Percentiles rank a stretch among this genome's conserved stretches.
Evolutionary conservation across 1,140 invertebrate genomes (phyloP).

Genomic region (Drosophila suzukii): DNA sequence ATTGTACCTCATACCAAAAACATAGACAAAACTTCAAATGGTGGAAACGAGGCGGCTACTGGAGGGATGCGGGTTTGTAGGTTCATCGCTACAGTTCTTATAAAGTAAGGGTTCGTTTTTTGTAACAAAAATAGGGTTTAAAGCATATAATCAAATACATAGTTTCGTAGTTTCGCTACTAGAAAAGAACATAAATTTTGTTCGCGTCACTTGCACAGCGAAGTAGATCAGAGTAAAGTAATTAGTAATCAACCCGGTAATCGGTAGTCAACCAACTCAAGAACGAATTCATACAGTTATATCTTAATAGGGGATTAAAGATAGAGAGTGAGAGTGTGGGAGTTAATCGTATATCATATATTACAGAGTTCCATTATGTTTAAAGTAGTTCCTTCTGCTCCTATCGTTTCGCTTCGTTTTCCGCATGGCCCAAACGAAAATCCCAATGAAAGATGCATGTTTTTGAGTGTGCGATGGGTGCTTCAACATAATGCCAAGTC

Average conservation of each 20-base stretch:
- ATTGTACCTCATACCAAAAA: constrained; percentile 65
- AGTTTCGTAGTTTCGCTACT: constrained; percentile 46
- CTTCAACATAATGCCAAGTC: constrained; percentile 50
- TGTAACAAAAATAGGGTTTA: constrained; percentile 35
- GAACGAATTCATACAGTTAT: constrained; percentile 49
- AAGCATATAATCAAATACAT: constrained; percentile 57
- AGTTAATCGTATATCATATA: constrained; percentile 60
- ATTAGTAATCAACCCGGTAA: constrained; percentile 1
- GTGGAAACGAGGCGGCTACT: constrained; percentile 50
- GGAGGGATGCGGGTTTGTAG: constrained; percentile 32
- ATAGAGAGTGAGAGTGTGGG: constrained; percentile 36
- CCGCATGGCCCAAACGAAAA: constrained; percentile 38
- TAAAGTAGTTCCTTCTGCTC: constrained; percentile 53
- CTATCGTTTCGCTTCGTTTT: constrained; percentile 15
- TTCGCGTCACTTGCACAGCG: constrained; percentile 58
- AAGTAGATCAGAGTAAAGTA: constrained; percentile 35
- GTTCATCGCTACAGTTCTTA: constrained; percentile 48
- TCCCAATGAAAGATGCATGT: constrained; percentile 29
- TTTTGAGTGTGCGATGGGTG: constrained; percentile 24
- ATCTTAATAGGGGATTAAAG: constrained; percentile 40
- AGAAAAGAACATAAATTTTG: constrained; percentile 56
- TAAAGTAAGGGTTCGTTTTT: constrained; percentile 37
- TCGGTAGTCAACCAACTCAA: constrained; percentile 46
- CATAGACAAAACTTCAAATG: constrained; percentile 43
- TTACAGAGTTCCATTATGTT: constrained; percentile 71